These are phyloP conservation scores for Ephestia elutella DNA, from an alignment of 1,140 invertebrate genomes.

Conservation along the genomic window DNA sequence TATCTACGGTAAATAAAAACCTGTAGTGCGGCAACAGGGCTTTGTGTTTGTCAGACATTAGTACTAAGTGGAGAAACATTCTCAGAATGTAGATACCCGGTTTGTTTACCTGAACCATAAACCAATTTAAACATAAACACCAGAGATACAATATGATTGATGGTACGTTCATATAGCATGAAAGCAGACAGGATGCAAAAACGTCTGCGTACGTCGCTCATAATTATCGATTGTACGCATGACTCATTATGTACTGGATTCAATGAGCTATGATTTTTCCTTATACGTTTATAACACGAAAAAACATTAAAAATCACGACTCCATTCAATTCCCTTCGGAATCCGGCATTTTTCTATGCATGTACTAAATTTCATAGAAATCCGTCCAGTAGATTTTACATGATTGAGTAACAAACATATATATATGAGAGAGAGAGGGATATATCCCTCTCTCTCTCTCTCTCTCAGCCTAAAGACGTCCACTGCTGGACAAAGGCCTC, in stretches of 20 bases:
- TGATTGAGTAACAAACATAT: too few relatives aligned
- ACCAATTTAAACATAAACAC: neutral
- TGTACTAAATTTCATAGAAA: too few relatives aligned
- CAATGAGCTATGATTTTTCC: neutral
- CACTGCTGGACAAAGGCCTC: too few relatives aligned
- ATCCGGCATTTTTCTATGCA: too few relatives aligned
- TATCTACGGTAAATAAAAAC: too few relatives aligned
- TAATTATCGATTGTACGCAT: constrained; percentile 2
- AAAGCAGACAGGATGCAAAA: constrained; percentile 6
- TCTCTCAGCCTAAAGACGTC: too few relatives aligned
- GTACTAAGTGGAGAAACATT: neutral
- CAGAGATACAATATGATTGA: neutral
- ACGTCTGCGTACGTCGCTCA: neutral
- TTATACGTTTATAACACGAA: neutral
- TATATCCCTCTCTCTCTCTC: too few relatives aligned
- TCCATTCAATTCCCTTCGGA: neutral
- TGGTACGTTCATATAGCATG: neutral
- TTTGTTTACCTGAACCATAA: neutral
- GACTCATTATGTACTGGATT: constrained; percentile 1
- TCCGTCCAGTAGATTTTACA: too few relatives aligned
- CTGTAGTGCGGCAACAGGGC: too few relatives aligned
- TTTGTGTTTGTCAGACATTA: too few relatives aligned
- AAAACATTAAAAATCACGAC: neutral
- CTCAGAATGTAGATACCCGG: neutral
- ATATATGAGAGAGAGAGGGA: too few relatives aligned